These are phyloP conservation scores for Priocnemis perturbator DNA, from an alignment of 2,888 invertebrate species.

Conservation along the genomic window DNA sequence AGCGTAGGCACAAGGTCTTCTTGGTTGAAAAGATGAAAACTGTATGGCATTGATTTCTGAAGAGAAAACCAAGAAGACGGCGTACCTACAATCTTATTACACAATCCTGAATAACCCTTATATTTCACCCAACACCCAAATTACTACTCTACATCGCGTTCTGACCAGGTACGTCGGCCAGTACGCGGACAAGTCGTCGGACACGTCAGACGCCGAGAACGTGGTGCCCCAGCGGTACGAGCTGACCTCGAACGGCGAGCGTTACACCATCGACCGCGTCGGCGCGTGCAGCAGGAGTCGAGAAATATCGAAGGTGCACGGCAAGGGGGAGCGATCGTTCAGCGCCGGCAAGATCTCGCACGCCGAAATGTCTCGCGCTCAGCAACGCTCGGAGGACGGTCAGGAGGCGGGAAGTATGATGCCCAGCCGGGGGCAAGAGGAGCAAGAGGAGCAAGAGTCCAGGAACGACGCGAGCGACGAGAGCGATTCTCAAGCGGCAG, in stretches of 20 bases:
- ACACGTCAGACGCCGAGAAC: slow-evolving; percentile 44
- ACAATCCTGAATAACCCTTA: too few relatives aligned
- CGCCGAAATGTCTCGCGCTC: not conserved
- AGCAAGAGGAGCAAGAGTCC: not conserved
- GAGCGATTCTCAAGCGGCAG: not conserved
- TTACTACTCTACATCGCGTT: too few relatives aligned
- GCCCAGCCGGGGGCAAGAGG: not conserved
- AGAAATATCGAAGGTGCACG: slow-evolving; percentile 42
- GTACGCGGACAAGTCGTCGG: slow-evolving; percentile 43
- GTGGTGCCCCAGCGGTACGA: slow-evolving; percentile 27
- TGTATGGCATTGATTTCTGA: too few relatives aligned
- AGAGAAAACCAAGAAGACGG: too few relatives aligned
- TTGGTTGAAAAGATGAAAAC: too few relatives aligned
- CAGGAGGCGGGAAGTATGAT: not conserved
- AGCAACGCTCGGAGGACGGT: not conserved
- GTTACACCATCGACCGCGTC: slow-evolving; percentile 24
- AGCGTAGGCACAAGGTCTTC: too few relatives aligned
- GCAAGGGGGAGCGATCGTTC: slow-evolving; percentile 12
- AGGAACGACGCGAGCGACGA: not conserved
- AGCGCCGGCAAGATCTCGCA: not conserved
- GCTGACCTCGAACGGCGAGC: slow-evolving; percentile 19
- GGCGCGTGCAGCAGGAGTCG: slow-evolving; percentile 26
- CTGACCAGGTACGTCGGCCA: slow-evolving; percentile 22
- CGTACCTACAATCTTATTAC: too few relatives aligned
- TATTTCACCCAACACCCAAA: too few relatives aligned